These are phyloP conservation scores for Dicycla oo DNA, from an alignment of 2,888 invertebrate genomes.

Conservation along the genomic window DNA sequence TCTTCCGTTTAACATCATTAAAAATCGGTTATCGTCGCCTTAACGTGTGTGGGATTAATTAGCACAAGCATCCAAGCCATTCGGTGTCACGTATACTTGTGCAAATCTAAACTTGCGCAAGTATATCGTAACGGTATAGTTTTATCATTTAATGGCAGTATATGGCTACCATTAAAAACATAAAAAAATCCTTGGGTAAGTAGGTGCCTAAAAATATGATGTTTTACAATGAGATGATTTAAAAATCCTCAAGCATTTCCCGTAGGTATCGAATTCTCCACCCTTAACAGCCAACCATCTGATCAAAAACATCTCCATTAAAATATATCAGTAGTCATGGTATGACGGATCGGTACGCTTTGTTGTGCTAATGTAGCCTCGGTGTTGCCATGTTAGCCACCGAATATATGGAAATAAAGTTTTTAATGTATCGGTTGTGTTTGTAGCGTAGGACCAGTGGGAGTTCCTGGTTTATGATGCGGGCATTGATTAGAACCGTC, in stretches of 20 bases:
- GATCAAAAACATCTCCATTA: constrained; percentile 89
- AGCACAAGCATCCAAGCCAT: too few relatives aligned
- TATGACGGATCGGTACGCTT: constrained; percentile 88
- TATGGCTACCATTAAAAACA: too few relatives aligned
- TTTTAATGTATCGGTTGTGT: constrained; percentile 70
- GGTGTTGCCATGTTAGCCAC: constrained; percentile 66
- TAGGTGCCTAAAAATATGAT: too few relatives aligned
- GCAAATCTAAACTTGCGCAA: too few relatives aligned
- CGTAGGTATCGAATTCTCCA: constrained; percentile 56
- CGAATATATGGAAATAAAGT: constrained; percentile 70
- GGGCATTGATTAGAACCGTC: constrained; percentile 8
- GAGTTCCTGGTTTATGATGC: constrained; percentile 23
- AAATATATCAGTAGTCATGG: constrained; percentile 89
- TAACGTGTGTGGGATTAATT: too few relatives aligned
- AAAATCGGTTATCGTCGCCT: too few relatives aligned
- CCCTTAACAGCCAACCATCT: constrained; percentile 55
- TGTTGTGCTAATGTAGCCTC: constrained; percentile 87
- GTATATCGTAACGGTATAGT: too few relatives aligned
- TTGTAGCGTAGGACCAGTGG: constrained; percentile 41
- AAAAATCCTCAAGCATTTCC: too few relatives aligned
- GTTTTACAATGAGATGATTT: neutral
- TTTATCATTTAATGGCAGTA: too few relatives aligned
- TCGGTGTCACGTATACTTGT: too few relatives aligned
- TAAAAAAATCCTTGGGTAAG: too few relatives aligned
- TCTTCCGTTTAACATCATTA: too few relatives aligned